Percentiles rank a stretch among this genome's conserved stretches.
phyloP scores from a whole-genome alignment of 2,113 vertebrate genomes.

The Poicephalus meyeri region DNA sequence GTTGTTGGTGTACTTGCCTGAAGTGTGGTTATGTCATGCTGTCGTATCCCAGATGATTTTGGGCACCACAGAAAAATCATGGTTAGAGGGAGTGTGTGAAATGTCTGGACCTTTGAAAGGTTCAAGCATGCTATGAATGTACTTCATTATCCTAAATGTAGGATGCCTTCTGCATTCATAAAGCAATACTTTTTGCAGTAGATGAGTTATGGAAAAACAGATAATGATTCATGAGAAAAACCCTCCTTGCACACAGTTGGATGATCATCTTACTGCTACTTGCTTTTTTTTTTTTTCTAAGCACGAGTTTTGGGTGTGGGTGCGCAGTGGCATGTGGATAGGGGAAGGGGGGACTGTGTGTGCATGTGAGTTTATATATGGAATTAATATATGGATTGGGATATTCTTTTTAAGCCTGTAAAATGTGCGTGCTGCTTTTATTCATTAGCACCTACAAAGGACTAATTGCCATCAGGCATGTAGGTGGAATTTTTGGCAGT shows the following conservation, averaged over 20 bases:
- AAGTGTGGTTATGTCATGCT: neutral
- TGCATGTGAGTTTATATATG: constrained; percentile 62
- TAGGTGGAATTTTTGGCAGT: constrained; percentile 83
- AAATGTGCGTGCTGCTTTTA: constrained; percentile 75
- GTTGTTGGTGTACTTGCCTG: neutral
- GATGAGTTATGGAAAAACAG: constrained; percentile 58
- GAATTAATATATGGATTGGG: constrained; percentile 69
- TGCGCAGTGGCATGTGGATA: constrained; percentile 37
- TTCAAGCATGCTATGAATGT: constrained; percentile 2
- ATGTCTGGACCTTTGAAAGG: constrained; percentile 11
- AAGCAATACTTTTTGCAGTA: constrained; percentile 15
- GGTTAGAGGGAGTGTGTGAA: neutral
- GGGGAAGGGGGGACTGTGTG: constrained; percentile 5
- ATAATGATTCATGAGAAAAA: constrained; percentile 59
- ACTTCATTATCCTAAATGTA: constrained; percentile 8
- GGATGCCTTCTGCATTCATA: constrained; percentile 49
- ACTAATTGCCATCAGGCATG: constrained; percentile 85
- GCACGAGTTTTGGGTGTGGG: constrained; percentile 40
- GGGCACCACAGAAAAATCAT: neutral
- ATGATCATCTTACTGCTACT: constrained; percentile 37
- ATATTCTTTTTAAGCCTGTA: constrained; percentile 71
- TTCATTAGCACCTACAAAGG: constrained; percentile 82
- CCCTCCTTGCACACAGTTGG: constrained; percentile 31
- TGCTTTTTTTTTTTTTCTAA: constrained; percentile 17
- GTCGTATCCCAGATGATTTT: neutral